Evolutionary conservation across 1,140 invertebrate genomes (phyloP).

Genomic region (Eufriesea mexicana): DNA sequence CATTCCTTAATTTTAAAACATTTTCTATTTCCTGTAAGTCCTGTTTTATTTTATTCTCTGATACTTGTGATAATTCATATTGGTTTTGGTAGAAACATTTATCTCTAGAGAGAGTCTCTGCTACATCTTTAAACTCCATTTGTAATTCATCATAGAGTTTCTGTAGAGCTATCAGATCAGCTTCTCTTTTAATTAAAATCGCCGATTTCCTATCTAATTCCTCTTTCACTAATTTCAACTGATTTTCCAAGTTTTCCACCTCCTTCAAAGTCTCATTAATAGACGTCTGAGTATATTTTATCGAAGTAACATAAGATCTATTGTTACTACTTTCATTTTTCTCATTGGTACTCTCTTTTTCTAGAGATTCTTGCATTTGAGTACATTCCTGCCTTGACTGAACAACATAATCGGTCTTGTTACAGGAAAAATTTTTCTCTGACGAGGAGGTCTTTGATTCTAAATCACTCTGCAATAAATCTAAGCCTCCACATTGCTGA

Average conservation of each 20-base stretch:
- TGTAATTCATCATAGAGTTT: conserved; percentile 84
- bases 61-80: conserved; percentile 81
- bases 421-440: not conserved
- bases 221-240: conserved; percentile 81
- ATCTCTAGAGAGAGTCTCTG: conserved; percentile 83
- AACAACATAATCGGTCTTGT: not conserved
- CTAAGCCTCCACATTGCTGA: conserved; percentile 17
- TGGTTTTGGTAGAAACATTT: conserved; percentile 84
- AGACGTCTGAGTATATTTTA: conserved; percentile 24
- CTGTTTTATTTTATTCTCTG: conserved; percentile 83
- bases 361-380: not conserved
- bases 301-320: not conserved
- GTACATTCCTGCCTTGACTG: not conserved
- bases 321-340: not conserved
- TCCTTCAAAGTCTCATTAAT: conserved; percentile 49
- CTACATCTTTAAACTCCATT: conserved; percentile 82
- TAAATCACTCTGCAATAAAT: conserved; percentile 18
- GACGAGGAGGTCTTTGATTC: conserved; percentile 47
- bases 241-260: conserved; percentile 81
- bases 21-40: conserved; percentile 84
- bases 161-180: conserved; percentile 83
- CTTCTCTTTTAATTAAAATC: conserved; percentile 82
- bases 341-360: not conserved
- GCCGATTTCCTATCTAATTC: conserved; percentile 83
- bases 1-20: conserved; percentile 82